Evolutionary conservation across 2,888 invertebrate genomes (phyloP).

Genomic region (Eumacrocentrus americanus): DNA sequence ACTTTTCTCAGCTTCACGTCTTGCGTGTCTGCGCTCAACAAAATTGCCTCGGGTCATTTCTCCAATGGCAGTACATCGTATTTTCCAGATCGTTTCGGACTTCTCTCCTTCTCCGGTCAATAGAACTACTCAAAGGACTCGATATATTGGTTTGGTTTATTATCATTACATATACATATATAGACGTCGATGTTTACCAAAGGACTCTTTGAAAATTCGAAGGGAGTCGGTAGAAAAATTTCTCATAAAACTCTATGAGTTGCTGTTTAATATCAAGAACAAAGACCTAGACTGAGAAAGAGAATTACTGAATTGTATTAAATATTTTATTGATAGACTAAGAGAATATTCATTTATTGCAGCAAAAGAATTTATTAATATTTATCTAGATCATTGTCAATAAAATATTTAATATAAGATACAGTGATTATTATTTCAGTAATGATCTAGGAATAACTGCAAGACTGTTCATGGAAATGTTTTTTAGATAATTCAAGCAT

Average conservation of each 20-base stretch:
- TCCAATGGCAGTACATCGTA: conserved; percentile 12
- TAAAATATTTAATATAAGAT: too few relatives aligned
- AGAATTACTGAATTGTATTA: too few relatives aligned
- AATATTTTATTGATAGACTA: too few relatives aligned
- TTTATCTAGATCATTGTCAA: too few relatives aligned
- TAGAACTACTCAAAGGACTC: conserved; percentile 8
- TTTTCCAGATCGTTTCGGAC: conserved; percentile 23
- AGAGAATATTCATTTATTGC: too few relatives aligned
- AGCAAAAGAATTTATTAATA: too few relatives aligned
- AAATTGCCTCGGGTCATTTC: conserved; percentile 36
- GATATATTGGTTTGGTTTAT: neutral
- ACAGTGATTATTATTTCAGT: too few relatives aligned
- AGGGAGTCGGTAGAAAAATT: too few relatives aligned
- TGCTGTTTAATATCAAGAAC: too few relatives aligned
- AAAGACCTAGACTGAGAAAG: too few relatives aligned
- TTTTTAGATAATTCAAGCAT: conserved; percentile 35
- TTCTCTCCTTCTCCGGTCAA: neutral
- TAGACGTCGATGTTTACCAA: neutral
- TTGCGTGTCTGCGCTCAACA: conserved; percentile 22
- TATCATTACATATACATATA: too few relatives aligned
- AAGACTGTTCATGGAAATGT: conserved; percentile 43
- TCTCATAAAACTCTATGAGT: too few relatives aligned
- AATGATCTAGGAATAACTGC: conserved; percentile 36
- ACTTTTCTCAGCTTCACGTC: conserved; percentile 9
- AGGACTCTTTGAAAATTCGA: neutral